A percentile compares a stretch with the other conserved stretches of the same genome.
Conservation (phyloP, 2,113 vertebrate species). For the Ciconia stormi region DNA sequence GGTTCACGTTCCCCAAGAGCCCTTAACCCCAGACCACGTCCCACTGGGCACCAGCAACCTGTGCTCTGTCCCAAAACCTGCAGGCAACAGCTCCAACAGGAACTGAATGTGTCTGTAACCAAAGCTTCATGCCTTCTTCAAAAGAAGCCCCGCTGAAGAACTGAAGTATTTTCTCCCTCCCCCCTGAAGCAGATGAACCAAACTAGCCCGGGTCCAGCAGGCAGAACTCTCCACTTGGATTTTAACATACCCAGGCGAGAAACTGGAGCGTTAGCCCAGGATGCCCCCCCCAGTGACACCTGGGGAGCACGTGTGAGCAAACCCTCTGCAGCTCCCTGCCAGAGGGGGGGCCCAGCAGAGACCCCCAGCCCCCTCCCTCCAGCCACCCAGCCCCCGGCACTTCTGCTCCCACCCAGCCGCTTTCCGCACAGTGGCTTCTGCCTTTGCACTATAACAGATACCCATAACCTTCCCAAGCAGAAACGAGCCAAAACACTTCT, state of each 20-base stretch:
- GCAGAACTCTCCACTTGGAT: background rate
- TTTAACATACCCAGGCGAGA: background rate
- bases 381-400: background rate
- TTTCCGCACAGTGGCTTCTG: background rate
- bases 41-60: background rate
- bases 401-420: background rate
- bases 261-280: background rate
- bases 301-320: background rate
- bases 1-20: background rate
- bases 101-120: background rate
- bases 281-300: too few species aligned
- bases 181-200: background rate
- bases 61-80: background rate
- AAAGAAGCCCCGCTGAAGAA: background rate
- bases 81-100: background rate
- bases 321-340: background rate
- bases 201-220: background rate
- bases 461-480: background rate
- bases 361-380: background rate
- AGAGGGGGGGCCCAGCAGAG: background rate
- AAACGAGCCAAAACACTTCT: constrained; percentile 7
- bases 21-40: background rate
- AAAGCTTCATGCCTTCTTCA: background rate
- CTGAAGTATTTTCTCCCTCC: background rate
- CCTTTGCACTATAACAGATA: rapidly evolving